phyloP scores from a whole-genome alignment of 2,113 vertebrate species.

The Rhabdornis inornatus region DNA sequence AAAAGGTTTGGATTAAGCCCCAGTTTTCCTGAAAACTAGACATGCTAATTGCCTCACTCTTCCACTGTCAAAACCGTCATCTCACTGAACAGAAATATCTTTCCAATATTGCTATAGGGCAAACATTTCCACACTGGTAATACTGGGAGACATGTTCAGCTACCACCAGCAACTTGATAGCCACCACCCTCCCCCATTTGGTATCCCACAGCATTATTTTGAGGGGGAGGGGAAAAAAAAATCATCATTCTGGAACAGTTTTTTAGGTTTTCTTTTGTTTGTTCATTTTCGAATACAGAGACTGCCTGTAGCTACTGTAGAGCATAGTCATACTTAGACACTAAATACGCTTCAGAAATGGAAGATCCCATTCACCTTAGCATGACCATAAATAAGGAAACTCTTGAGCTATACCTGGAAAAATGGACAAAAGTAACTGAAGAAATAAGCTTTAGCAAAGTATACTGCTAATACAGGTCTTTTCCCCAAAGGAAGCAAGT shows the following conservation, averaged over 20 bases:
- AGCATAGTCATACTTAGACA: background rate
- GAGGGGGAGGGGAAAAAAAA: too few species aligned
- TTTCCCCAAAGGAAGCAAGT: background rate
- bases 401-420: background rate
- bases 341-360: background rate
- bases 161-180: background rate
- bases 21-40: conserved; percentile 45
- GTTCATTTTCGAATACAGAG: background rate
- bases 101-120: background rate
- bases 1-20: background rate
- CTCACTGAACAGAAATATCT: background rate
- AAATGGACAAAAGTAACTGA: background rate
- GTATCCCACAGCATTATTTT: background rate
- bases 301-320: background rate
- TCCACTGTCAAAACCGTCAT: background rate
- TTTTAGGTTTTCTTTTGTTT: background rate
- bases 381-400: background rate
- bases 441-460: background rate
- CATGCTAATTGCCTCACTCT: conserved; percentile 18
- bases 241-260: background rate
- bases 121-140: background rate
- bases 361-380: background rate
- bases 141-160: background rate
- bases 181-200: background rate
- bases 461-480: background rate